Evolutionary conservation across 2,797 vertebrate species (phyloP).

Genomic region (Ambastaia sidthimunki): DNA sequence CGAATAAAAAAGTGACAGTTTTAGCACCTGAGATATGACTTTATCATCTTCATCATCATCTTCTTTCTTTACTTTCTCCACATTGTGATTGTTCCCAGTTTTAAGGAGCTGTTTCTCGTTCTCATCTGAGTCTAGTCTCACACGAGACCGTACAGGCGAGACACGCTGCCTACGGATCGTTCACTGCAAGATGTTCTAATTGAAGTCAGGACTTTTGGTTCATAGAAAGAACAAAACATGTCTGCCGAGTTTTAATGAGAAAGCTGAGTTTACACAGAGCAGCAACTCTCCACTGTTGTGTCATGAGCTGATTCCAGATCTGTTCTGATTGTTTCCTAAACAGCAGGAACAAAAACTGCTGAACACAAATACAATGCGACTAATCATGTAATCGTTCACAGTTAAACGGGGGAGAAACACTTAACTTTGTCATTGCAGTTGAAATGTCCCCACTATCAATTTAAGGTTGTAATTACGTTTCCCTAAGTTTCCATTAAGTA

Average conservation of each 20-base stretch:
- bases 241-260: constrained; percentile 9
- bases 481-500: no score
- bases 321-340: not conserved
- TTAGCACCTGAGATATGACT: not conserved
- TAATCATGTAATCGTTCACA: not conserved
- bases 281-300: no score
- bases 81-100: constrained; percentile 17
- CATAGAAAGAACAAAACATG: not conserved
- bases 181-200: constrained; percentile 21
- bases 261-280: not conserved
- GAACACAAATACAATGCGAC: not conserved
- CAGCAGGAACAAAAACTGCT: not conserved
- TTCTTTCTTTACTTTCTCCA: not conserved
- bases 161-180: not conserved
- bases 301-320: not conserved
- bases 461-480: no score
- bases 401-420: no score
- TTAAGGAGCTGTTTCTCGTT: constrained; percentile 6
- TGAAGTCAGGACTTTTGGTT: constrained; percentile 5
- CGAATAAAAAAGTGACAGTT: not conserved
- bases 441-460: no score
- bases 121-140: not conserved
- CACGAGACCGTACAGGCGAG: not conserved
- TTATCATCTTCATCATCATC: not conserved
- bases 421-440: no score